These are phyloP conservation scores for Trichosurus vulpecula DNA, from an alignment of 2,797 vertebrate species.

Conservation along the genomic window DNA sequence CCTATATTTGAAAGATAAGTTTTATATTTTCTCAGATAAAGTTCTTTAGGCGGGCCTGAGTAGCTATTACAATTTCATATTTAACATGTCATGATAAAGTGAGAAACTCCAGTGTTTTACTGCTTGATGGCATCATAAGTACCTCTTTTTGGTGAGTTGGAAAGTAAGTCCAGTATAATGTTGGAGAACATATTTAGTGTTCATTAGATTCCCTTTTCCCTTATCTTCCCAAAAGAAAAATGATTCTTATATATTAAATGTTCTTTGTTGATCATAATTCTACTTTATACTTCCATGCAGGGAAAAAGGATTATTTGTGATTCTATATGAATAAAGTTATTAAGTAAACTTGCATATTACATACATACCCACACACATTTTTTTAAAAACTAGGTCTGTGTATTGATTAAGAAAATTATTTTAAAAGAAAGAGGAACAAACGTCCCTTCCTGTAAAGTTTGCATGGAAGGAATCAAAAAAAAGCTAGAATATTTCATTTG, in stretches of 20 bases:
- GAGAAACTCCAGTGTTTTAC: conserved; percentile 67
- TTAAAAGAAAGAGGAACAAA: conserved; percentile 53
- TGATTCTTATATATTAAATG: neutral
- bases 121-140: conserved; percentile 47
- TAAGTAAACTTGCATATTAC: conserved; percentile 51
- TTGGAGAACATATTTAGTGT: conserved; percentile 49
- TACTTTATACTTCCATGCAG: neutral
- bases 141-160: neutral
- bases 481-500: conserved; percentile 39
- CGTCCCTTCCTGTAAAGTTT: conserved; percentile 54
- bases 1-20: conserved; percentile 62
- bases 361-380: conserved; percentile 3
- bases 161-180: conserved; percentile 31
- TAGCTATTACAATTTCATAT: conserved; percentile 75
- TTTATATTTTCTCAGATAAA: conserved; percentile 69
- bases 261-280: neutral
- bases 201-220: conserved; percentile 26
- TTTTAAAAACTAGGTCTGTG: conserved; percentile 36
- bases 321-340: conserved; percentile 34
- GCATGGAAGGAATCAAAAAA: conserved; percentile 38
- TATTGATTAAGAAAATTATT: conserved; percentile 40
- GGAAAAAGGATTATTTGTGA: neutral
- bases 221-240: conserved; percentile 28
- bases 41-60: conserved; percentile 73
- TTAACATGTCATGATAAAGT: conserved; percentile 75